phyloP scores from a whole-genome alignment of 2,113 vertebrate genomes.

The Platichthys flesus region DNA sequence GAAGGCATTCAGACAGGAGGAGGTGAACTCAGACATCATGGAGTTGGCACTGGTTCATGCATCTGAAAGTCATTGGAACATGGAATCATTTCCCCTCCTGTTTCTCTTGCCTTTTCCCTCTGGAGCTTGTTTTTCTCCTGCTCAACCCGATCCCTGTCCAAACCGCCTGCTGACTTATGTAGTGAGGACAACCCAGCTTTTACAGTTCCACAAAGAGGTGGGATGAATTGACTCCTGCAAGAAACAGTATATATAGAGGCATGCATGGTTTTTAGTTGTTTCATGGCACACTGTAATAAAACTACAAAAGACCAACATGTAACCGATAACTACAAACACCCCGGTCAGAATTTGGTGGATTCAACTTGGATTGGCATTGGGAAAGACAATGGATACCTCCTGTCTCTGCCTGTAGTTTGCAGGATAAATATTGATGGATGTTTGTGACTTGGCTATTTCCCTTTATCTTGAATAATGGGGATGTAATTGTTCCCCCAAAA shows the following conservation, averaged over 20 bases:
- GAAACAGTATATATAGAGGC: not conserved
- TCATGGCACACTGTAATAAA: too few relatives aligned
- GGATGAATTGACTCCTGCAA: not conserved
- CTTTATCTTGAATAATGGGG: too few relatives aligned
- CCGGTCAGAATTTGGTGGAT: too few relatives aligned
- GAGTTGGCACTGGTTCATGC: slow-evolving; percentile 66
- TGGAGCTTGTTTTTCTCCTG: slow-evolving; percentile 34
- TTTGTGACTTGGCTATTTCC: too few relatives aligned
- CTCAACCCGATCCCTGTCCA: slow-evolving; percentile 33
- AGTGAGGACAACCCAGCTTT: not conserved
- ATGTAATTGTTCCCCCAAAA: too few relatives aligned
- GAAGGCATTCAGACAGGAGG: slow-evolving; percentile 68
- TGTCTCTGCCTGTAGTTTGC: too few relatives aligned
- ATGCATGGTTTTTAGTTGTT: too few relatives aligned
- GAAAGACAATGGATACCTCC: too few relatives aligned
- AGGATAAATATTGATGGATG: too few relatives aligned
- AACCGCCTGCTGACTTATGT: slow-evolving; percentile 44
- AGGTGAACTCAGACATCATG: slow-evolving; percentile 60
- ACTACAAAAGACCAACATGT: too few relatives aligned
- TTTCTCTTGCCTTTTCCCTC: slow-evolving; percentile 37
- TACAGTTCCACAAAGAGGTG: not conserved
- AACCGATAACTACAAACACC: too few relatives aligned
- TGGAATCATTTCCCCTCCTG: slow-evolving; percentile 60
- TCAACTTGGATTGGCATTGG: too few relatives aligned
- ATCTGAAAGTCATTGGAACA: slow-evolving; percentile 75